Percentiles rank a stretch among this genome's conserved stretches.
Conservation (phyloP, 2,797 vertebrate species). For the Muscicapa striata region DNA sequence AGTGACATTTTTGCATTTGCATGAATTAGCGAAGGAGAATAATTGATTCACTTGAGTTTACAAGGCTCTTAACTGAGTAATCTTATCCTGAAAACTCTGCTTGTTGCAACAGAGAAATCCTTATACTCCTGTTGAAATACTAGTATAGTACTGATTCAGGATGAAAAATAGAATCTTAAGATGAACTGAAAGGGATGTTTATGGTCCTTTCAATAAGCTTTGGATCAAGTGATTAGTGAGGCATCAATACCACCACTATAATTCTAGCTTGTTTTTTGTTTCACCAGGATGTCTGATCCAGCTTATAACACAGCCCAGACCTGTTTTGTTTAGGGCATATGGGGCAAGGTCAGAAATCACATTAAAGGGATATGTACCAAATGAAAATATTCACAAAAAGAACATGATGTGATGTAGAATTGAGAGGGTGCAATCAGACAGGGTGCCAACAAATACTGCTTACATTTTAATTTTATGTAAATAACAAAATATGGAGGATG, state of each 20-base stretch:
- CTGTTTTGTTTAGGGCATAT: background rate
- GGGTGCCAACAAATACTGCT: background rate
- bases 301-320: background rate
- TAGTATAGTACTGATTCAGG: background rate
- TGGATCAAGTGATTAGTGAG: slow-evolving; percentile 35
- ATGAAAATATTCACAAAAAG: background rate
- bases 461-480: background rate
- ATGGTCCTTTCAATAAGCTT: background rate
- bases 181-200: slow-evolving; percentile 13
- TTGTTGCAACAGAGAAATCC: background rate
- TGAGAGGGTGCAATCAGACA: background rate
- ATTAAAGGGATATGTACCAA: background rate
- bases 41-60: background rate
- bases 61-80: background rate
- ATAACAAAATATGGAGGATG: background rate
- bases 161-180: slow-evolving; percentile 11
- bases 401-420: background rate
- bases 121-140: background rate
- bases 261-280: background rate
- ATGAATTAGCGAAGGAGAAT: background rate
- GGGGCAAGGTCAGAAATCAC: background rate
- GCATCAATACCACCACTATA: background rate
- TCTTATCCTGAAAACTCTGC: background rate
- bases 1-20: background rate
- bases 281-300: background rate